These are phyloP conservation scores for Argopecten irradians DNA, from an alignment of 1,140 invertebrate species.

Conservation along the genomic window DNA sequence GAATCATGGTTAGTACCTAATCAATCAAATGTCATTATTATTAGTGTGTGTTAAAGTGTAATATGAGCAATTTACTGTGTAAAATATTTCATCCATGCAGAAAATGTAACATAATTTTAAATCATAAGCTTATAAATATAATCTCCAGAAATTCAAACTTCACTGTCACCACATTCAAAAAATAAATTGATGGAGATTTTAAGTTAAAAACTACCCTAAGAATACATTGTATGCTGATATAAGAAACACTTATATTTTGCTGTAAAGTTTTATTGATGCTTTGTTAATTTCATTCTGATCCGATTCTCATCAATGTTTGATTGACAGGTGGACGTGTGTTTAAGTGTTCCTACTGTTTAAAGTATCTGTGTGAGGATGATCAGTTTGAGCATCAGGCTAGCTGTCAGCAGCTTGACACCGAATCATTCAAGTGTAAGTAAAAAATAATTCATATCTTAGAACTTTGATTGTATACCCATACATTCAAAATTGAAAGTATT, in stretches of 20 bases:
- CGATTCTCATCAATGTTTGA: neutral
- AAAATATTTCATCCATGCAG: no score
- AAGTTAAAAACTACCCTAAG: neutral
- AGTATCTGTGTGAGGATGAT: conserved; percentile 96
- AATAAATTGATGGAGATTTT: no score
- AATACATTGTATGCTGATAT: neutral
- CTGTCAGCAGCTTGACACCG: conserved; percentile 95
- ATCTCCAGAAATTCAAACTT: no score
- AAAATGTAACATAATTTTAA: no score
- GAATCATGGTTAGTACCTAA: conserved; percentile 88
- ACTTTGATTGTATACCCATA: neutral
- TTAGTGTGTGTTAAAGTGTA: neutral
- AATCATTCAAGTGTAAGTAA: conserved; percentile 91
- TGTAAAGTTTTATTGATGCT: neutral
- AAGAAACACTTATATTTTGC: neutral
- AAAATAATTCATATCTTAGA: no score
- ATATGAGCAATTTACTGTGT: no score
- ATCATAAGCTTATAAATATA: no score
- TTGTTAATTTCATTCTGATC: neutral
- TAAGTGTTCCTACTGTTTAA: conserved; percentile 93
- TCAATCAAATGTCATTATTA: neutral
- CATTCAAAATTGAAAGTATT: neutral
- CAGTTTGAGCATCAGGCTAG: conserved; percentile 99
- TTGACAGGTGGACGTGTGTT: conserved; percentile 85
- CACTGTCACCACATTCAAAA: no score